Evolutionary conservation across 2,888 invertebrate genomes (phyloP).

Genomic region (Pterobdella sp.): DNA sequence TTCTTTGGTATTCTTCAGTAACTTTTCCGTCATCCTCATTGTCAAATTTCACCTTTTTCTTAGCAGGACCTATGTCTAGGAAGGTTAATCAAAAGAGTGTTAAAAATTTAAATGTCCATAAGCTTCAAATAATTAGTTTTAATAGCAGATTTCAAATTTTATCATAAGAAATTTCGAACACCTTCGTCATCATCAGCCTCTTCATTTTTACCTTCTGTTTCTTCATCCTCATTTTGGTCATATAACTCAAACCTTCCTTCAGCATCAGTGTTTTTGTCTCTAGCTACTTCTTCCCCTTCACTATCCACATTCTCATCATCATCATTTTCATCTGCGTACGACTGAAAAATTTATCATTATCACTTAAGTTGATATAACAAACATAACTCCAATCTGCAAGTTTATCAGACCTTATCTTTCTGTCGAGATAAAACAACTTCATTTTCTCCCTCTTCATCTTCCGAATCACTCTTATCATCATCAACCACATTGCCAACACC

Average conservation of each 20-base stretch:
- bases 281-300: constrained; percentile 12
- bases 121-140: too few relatives aligned
- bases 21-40: neutral
- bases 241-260: neutral
- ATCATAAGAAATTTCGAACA: too few relatives aligned
- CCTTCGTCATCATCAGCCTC: neutral
- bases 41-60: neutral
- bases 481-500: neutral
- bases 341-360: neutral
- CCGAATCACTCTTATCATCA: constrained; percentile 42
- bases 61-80: too few relatives aligned
- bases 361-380: neutral
- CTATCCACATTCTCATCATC: constrained; percentile 16
- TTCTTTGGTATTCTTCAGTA: neutral
- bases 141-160: too few relatives aligned
- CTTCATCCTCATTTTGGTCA: neutral
- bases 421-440: constrained; percentile 7
- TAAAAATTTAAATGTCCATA: too few relatives aligned
- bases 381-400: neutral
- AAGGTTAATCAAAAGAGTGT: too few relatives aligned
- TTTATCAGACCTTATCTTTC: neutral
- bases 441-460: constrained; percentile 41
- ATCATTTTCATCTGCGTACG: constrained; percentile 3
- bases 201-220: neutral
- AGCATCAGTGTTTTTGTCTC: constrained; percentile 9